phyloP scores from a whole-genome alignment of 2,113 vertebrate genomes.

The Ciconia stormi region DNA sequence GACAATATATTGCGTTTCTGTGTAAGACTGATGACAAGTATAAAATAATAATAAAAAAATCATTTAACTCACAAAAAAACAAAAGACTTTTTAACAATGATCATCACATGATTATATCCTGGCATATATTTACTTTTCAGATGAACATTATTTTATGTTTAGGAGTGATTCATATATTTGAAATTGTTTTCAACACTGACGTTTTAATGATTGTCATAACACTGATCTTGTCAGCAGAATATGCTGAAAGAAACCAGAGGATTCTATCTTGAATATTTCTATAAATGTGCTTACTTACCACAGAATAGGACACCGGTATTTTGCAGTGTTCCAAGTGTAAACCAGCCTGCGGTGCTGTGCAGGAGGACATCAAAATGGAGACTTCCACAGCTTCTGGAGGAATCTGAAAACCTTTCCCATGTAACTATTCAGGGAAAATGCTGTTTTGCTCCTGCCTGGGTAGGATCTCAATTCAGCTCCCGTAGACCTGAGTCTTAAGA shows the following conservation, averaged over 20 bases:
- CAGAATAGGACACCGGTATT: neutral
- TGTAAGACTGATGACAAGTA: neutral
- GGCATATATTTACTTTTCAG: neutral
- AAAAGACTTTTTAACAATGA: neutral
- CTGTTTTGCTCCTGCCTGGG: neutral
- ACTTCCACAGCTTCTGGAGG: neutral
- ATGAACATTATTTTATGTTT: neutral
- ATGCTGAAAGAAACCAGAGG: neutral
- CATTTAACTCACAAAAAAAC: accelerated
- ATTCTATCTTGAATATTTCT: neutral
- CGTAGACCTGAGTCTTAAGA: neutral
- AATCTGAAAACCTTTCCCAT: neutral
- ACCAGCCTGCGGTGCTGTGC: neutral
- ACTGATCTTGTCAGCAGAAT: neutral
- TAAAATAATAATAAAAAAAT: neutral
- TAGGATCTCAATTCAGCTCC: neutral
- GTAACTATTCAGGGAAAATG: neutral
- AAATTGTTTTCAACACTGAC: neutral
- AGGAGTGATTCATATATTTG: neutral
- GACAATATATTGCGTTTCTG: neutral
- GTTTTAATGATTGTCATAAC: neutral
- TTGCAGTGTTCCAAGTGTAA: neutral
- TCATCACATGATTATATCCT: neutral
- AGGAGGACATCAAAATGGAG: neutral
- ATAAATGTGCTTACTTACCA: neutral